A percentile compares a stretch with the other conserved stretches of the same genome.
These are phyloP conservation scores for Ranitomeya variabilis DNA, from an alignment of 2,113 vertebrate species.

Conservation along the genomic window DNA sequence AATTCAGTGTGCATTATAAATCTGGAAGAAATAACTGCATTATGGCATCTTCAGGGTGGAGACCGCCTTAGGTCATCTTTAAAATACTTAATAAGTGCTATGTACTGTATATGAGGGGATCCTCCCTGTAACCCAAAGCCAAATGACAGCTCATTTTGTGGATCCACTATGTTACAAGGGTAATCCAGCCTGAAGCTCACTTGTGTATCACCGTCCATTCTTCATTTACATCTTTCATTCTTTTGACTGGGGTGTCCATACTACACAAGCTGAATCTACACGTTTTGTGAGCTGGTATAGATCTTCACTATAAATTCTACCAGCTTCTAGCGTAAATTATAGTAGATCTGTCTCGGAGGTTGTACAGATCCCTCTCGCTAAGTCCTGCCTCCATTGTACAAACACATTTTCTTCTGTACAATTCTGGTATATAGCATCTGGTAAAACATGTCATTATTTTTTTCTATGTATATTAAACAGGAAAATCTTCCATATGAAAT, in stretches of 20 bases:
- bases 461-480: not conserved
- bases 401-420: not conserved
- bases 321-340: too few relatives aligned
- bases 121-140: constrained; percentile 15
- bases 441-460: not conserved
- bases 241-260: not conserved
- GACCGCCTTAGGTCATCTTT: not conserved
- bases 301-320: too few relatives aligned
- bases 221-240: not conserved
- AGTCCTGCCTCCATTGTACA: too few relatives aligned
- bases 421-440: not conserved
- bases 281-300: too few relatives aligned
- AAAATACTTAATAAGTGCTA: not conserved
- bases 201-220: not conserved
- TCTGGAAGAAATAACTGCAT: not conserved
- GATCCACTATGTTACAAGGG: not conserved
- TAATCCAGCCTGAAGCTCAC: not conserved
- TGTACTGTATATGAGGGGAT: not conserved
- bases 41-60: not conserved
- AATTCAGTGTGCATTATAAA: not conserved
- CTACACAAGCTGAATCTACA: too few relatives aligned
- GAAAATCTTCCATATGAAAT: not conserved
- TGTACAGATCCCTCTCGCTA: too few relatives aligned
- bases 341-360: too few relatives aligned
- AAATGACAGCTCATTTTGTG: not conserved